These are phyloP conservation scores for Lamellibrachia satsuma DNA, from an alignment of 2,888 invertebrate genomes.

Conservation along the genomic window DNA sequence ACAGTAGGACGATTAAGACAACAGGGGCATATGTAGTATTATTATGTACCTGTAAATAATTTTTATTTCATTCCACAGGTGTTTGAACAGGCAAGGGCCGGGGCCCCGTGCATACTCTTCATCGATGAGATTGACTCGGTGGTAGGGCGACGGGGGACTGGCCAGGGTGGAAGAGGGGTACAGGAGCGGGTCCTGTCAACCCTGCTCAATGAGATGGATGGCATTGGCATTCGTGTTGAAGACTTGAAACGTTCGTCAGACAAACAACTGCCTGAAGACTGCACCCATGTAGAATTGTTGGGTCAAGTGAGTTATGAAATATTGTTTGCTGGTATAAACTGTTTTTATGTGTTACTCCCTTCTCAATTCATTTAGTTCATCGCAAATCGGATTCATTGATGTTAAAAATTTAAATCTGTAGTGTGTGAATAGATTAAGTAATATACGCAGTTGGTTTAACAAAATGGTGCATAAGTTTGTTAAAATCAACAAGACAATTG, in stretches of 20 bases:
- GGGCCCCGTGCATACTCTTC: constrained; percentile 73
- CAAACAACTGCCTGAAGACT: background rate
- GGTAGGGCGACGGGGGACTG: constrained; percentile 59
- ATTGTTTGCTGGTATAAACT: background rate
- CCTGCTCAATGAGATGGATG: constrained; percentile 76
- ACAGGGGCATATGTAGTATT: background rate
- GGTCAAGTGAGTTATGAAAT: background rate
- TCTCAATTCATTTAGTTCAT: no score
- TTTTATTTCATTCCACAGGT: constrained; percentile 54
- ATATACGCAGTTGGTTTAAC: no score
- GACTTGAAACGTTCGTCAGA: constrained; percentile 18
- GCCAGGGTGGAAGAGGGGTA: constrained; percentile 63
- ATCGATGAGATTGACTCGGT: constrained; percentile 73
- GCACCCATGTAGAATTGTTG: background rate
- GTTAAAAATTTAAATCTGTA: no score
- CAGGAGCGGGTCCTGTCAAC: constrained; percentile 73
- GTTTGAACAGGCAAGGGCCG: constrained; percentile 72
- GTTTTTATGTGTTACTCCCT: background rate
- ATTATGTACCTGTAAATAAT: background rate
- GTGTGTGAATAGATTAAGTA: no score
- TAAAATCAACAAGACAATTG: no score
- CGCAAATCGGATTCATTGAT: no score
- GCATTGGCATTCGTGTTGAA: constrained; percentile 62
- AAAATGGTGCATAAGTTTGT: no score
- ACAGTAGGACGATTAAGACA: no score